Conservation (phyloP, 2,888 invertebrate species). For the Limenitis camilla region DNA sequence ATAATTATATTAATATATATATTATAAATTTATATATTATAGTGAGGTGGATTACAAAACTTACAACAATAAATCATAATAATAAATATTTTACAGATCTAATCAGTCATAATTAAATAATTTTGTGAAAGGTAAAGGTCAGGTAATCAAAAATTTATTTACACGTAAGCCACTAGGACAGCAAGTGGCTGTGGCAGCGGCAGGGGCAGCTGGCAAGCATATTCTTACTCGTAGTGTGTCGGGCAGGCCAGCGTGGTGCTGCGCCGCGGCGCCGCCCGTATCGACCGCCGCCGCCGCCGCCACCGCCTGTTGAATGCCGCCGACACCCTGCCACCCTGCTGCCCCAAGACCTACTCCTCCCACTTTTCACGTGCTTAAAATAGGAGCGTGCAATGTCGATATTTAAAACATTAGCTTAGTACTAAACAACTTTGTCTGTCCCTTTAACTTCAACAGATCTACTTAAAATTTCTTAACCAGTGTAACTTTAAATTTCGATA, state of each 20-base stretch:
- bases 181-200: background rate
- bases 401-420: slow-evolving; percentile 63
- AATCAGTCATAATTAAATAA: too few relatives aligned
- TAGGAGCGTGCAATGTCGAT: slow-evolving; percentile 69
- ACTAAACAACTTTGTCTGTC: slow-evolving; percentile 35
- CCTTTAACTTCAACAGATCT: background rate
- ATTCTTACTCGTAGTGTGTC: background rate
- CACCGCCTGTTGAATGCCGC: slow-evolving; percentile 72
- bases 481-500: background rate
- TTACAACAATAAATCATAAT: too few relatives aligned
- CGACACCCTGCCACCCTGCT: slow-evolving; percentile 38
- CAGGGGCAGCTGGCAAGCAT: background rate
- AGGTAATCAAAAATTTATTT: too few relatives aligned
- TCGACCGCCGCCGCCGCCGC: slow-evolving; percentile 71
- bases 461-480: background rate
- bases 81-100: too few relatives aligned
- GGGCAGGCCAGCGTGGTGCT: slow-evolving; percentile 45
- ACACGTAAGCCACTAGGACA: background rate
- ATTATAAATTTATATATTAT: background rate
- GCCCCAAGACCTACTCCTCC: slow-evolving; percentile 52
- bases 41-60: background rate
- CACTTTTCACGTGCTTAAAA: slow-evolving; percentile 72
- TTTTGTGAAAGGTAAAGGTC: too few relatives aligned
- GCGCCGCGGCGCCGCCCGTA: slow-evolving; percentile 62
- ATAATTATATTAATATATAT: background rate